Evolutionary conservation across 2,888 invertebrate species (phyloP).

Genomic region (Cephus spinipes): DNA sequence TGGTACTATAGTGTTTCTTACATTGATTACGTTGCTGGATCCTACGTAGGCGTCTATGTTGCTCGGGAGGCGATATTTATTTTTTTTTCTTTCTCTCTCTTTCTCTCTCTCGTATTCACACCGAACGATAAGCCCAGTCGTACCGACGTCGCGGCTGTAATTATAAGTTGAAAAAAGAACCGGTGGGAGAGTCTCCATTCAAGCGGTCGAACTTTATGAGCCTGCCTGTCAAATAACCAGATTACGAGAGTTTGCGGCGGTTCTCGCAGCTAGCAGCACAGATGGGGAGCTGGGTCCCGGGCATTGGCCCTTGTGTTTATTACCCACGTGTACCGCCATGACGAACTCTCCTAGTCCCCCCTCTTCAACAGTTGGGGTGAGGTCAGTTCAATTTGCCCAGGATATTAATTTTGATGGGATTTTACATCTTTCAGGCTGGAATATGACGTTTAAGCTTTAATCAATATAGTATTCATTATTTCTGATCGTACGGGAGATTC

Average conservation of each 20-base stretch:
- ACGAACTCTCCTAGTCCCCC: background rate
- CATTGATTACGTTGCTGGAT: background rate
- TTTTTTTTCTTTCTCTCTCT: too few species aligned
- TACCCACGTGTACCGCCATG: background rate
- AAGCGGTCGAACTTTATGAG: slow-evolving; percentile 25
- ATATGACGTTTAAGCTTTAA: background rate
- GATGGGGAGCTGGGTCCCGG: background rate
- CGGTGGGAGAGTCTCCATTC: slow-evolving; percentile 26
- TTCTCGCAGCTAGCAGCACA: slow-evolving; percentile 3
- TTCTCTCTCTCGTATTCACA: background rate
- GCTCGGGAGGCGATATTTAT: background rate
- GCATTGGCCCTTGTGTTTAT: slow-evolving; percentile 3
- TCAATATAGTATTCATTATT: background rate
- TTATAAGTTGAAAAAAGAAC: slow-evolving; percentile 29
- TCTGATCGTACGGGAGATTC: background rate
- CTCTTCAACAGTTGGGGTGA: background rate
- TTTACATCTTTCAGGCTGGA: slow-evolving; percentile 16
- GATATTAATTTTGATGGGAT: slow-evolving; percentile 39
- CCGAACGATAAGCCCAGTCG: background rate
- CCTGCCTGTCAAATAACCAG: slow-evolving; percentile 26
- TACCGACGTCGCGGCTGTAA: slow-evolving; percentile 13
- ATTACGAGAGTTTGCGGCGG: slow-evolving; percentile 3
- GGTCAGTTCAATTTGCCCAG: slow-evolving; percentile 22
- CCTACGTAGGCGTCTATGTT: background rate
- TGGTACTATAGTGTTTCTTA: background rate